Base-by-base conservation (phyloP, 2,888 invertebrate genomes). In the Pyrocoelia pectoralis region DNA sequence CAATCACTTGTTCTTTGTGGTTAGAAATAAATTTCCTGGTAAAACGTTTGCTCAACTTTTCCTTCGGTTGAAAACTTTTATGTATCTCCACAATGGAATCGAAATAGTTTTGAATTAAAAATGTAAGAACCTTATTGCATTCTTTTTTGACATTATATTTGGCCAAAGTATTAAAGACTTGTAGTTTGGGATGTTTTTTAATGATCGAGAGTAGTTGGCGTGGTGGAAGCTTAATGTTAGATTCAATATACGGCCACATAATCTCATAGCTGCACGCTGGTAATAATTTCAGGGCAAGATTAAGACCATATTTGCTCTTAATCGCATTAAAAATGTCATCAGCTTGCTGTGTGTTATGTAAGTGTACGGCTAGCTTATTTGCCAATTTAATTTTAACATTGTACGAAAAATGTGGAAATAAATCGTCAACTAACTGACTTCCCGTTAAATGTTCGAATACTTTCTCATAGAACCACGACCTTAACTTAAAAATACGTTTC, bases 391-490 rank as follows among this genome's bases (percentile, higher is more conserved):
- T 28, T 48, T 60, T 49, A 2, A 49, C 15, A 4, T 49, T 56
- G 48, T 56, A 65, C 5, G 65, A 61, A 10, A 52, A 12, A n/a
- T 53, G 33, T 1, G 61, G 57, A 8, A 65, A 48, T 9, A 65
- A 40, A 17, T 52, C 50, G 13, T 50, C 48, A n/a, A 65, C 57
- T 10, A 65, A 52, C 4, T 14, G 17, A 10, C 53, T 29, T 13
- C 40, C 54, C 0, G 33, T 48, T 2, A 61, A 14, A 28, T 53
- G 17, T 24, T 14, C 46, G 28, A 65, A 61, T 10, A 12, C 40
- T 3, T 29, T 43, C 19, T 61, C 53, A 29, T 61, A 65, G 19
- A 65, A 65, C 65, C 61, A 61, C 9, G 9, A 8, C 8, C 18
- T 13, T 1, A 46, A 3, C 29, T 61, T 65, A n/a, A 65, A 61